These are phyloP conservation scores for Drosophila quadrilineata DNA, from an alignment of 1,140 invertebrate genomes.

Conservation along the genomic window DNA sequence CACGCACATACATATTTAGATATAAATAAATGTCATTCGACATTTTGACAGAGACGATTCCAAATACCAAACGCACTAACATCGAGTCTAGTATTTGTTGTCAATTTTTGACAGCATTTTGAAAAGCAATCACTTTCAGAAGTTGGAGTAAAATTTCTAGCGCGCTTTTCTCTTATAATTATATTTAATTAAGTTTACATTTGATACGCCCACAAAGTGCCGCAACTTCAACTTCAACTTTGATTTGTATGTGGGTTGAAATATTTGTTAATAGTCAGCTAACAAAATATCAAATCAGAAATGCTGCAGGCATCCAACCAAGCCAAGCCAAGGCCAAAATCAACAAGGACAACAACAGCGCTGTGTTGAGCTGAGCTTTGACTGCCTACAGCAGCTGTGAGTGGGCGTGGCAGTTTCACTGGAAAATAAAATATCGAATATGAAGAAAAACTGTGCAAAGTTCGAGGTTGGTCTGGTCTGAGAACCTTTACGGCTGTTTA, in stretches of 20 bases:
- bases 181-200: neutral
- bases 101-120: too few species aligned
- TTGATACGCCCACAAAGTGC: neutral
- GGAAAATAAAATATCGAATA: slow-evolving; percentile 13
- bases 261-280: neutral
- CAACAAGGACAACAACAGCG: slow-evolving; percentile 19
- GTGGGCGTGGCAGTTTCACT: slow-evolving; percentile 31
- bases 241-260: neutral
- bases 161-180: neutral
- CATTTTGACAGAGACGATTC: slow-evolving; percentile 35
- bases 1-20: neutral
- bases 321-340: slow-evolving; percentile 28
- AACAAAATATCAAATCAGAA: slow-evolving; percentile 50
- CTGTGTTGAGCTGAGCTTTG: neutral
- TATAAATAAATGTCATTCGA: too few species aligned
- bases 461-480: neutral
- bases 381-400: slow-evolving; percentile 12
- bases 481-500: slow-evolving; percentile 67
- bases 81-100: too few species aligned
- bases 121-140: too few species aligned
- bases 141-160: too few species aligned
- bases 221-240: neutral
- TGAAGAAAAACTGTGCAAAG: too few species aligned
- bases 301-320: slow-evolving; percentile 17
- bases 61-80: slow-evolving; percentile 26